Base-by-base conservation (phyloP, 2,797 vertebrate genomes). In the Xiphorhynchus erythropygius region DNA sequence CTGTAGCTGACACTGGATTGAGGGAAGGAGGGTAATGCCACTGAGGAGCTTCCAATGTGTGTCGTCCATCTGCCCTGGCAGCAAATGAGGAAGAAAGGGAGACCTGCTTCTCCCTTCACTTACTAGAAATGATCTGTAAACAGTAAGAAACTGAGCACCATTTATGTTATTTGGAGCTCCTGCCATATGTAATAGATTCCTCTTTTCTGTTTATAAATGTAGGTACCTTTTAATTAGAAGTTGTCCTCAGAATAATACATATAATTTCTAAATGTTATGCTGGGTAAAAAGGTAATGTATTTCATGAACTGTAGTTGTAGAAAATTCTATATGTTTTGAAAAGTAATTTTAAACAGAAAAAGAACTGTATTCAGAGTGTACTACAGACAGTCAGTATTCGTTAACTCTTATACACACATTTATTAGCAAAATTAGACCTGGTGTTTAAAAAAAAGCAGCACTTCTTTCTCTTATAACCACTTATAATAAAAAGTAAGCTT, bases 331-430 rank as follows among this genome's bases (percentile, higher is more conserved):
- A 11, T 53, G 5, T n/a, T 68, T 93, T 64, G 10, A 41, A 42
- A 87, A 74, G 9, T 13, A 41, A 39, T 64, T 83, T 67, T 68
- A 80, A 76, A 62, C 9, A 60, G 42, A 65, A 86, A 39, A n/a
- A 67, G 24, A 59, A 49, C 25, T 12, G 1, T 6, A n/a, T 67
- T 74, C 23, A 52, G 18, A 27, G 21, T 25, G 28, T 7, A 12
- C 10, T 56, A 18, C 16, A 49, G 25, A 64, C 67, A 68, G 64
- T 71, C 11, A 68, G 32, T 74, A 59, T 56, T 23, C 1, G 2
- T 56, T 69, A 39, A 3, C 83, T 10, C 14, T 69, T 55, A 5
- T 21, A 7, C 1, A n/a, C 3, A 13, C 0, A 0, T 16, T 56
- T 89, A 53, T 63, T 63, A 80, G 7, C 15, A 57, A 80, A 55